These are phyloP conservation scores for Cerastis leucographa DNA, from an alignment of 2,888 invertebrate species.

Conservation along the genomic window DNA sequence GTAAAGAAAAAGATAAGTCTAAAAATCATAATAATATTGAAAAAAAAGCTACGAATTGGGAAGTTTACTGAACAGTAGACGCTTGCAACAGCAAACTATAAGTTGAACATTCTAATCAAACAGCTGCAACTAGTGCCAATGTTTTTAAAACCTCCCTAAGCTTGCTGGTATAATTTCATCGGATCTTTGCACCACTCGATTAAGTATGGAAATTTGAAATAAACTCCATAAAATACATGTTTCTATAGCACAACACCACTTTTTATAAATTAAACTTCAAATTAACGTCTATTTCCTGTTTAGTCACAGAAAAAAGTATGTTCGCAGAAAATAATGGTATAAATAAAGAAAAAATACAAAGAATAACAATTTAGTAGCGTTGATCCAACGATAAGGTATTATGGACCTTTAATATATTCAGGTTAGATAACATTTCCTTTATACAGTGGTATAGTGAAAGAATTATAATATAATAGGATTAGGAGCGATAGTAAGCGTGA, in stretches of 20 bases:
- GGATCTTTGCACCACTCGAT: slow-evolving; percentile 27
- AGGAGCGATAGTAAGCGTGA: slow-evolving; percentile 57
- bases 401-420: slow-evolving; percentile 55
- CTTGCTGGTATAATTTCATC: slow-evolving; percentile 16
- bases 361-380: slow-evolving; percentile 54
- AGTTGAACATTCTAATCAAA: neutral
- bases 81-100: neutral
- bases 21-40: neutral
- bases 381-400: slow-evolving; percentile 62
- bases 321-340: slow-evolving; percentile 50
- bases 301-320: slow-evolving; percentile 34
- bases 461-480: slow-evolving; percentile 73
- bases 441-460: slow-evolving; percentile 44
- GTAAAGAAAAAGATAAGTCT: neutral
- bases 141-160: neutral
- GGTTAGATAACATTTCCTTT: slow-evolving; percentile 61
- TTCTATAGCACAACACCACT: slow-evolving; percentile 31
- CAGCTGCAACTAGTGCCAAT: neutral
- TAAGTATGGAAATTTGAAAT: slow-evolving; percentile 46
- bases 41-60: neutral
- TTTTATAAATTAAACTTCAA: slow-evolving; percentile 60
- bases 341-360: slow-evolving; percentile 47
- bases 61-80: neutral
- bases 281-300: slow-evolving; percentile 43
- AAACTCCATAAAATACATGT: slow-evolving; percentile 48